phyloP scores from a whole-genome alignment of 2,888 invertebrate genomes.

The Phaedon cochleariae region DNA sequence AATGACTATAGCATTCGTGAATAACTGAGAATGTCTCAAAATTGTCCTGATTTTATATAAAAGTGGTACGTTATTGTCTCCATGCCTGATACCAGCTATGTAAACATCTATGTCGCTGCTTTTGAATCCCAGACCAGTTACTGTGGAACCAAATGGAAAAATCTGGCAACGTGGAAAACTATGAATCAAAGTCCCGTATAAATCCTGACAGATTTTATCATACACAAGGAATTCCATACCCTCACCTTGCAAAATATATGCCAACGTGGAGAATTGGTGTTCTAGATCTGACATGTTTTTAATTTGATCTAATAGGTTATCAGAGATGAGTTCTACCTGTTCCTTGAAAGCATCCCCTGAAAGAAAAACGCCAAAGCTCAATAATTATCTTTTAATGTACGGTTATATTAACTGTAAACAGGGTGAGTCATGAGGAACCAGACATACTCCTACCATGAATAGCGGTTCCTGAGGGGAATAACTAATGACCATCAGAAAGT shows the following conservation, averaged over 20 bases:
- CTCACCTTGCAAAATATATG: slow-evolving; percentile 58
- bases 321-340: too few relatives aligned
- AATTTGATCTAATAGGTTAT: slow-evolving; percentile 16
- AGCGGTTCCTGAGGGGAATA: too few relatives aligned
- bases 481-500: too few relatives aligned
- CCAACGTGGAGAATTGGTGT: slow-evolving; percentile 59
- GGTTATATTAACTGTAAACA: too few relatives aligned
- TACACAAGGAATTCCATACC: slow-evolving; percentile 53
- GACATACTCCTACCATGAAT: too few relatives aligned
- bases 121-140: slow-evolving; percentile 74
- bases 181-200: slow-evolving; percentile 58
- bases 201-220: slow-evolving; percentile 61
- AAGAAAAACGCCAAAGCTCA: too few relatives aligned
- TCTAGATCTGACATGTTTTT: slow-evolving; percentile 51
- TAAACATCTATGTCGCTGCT: slow-evolving; percentile 80
- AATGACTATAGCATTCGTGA: slow-evolving; percentile 70
- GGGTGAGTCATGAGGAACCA: too few relatives aligned
- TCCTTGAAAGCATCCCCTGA: not conserved
- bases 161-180: slow-evolving; percentile 61
- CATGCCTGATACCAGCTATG: slow-evolving; percentile 62
- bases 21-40: slow-evolving; percentile 53
- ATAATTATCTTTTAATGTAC: too few relatives aligned
- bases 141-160: slow-evolving; percentile 77
- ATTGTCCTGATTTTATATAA: slow-evolving; percentile 46
- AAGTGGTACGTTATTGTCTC: slow-evolving; percentile 41